Conservation (phyloP, 1,140 invertebrate genomes). For the Drosophila dunni region DNA sequence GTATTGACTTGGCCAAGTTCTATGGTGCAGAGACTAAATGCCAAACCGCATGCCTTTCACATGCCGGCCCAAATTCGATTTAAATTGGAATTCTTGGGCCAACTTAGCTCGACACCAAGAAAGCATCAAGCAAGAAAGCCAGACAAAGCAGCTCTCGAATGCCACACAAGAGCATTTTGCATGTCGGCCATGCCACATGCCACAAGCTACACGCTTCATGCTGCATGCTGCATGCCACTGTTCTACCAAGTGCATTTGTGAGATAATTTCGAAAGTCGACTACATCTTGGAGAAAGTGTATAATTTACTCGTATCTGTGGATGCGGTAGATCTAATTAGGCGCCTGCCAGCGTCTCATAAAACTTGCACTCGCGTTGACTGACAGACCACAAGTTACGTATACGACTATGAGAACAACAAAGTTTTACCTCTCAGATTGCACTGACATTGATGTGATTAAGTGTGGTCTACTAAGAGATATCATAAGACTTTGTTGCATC, state of each 20-base stretch:
- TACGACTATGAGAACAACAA: slow-evolving; percentile 31
- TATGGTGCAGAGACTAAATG: slow-evolving; percentile 52
- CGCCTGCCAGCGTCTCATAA: slow-evolving; percentile 70
- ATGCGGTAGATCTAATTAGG: slow-evolving; percentile 66
- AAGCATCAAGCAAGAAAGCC: slow-evolving; percentile 11
- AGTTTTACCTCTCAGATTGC: slow-evolving; percentile 52
- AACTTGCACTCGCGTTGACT: slow-evolving; percentile 63
- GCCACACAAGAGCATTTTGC: slow-evolving; percentile 18
- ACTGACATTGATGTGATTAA: slow-evolving; percentile 70
- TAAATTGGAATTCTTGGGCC: slow-evolving; percentile 77
- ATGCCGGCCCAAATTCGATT: slow-evolving; percentile 77
- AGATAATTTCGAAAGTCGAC: slow-evolving; percentile 37
- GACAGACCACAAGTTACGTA: slow-evolving; percentile 54
- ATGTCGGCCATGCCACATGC: slow-evolving; percentile 20
- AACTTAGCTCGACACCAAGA: slow-evolving; percentile 30
- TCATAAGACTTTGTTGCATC: slow-evolving; percentile 35
- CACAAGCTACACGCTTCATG: not conserved
- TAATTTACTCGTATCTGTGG: slow-evolving; percentile 21
- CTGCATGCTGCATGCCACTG: not conserved
- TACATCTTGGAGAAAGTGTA: not conserved
- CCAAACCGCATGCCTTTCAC: slow-evolving; percentile 65
- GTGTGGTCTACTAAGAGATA: slow-evolving; percentile 50
- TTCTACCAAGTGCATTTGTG: slow-evolving; percentile 30
- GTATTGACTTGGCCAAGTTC: slow-evolving; percentile 63
- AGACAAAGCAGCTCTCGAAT: slow-evolving; percentile 18